Conservation (phyloP, 2,888 invertebrate genomes). For the Oscheius sp. region DNA sequence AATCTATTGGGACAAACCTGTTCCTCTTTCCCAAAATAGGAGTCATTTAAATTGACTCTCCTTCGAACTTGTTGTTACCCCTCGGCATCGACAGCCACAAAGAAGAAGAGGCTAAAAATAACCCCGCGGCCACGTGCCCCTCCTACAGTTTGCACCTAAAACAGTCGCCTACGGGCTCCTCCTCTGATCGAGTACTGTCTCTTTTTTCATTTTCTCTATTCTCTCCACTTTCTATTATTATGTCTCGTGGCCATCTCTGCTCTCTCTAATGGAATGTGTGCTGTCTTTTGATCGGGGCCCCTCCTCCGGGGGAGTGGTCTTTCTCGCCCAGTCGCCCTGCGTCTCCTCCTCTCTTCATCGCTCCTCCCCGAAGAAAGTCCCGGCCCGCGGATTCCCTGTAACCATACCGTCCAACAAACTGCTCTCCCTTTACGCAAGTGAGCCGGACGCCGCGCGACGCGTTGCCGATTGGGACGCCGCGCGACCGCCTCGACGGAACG, state of each 20-base stretch:
- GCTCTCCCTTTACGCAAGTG: conserved; percentile 32
- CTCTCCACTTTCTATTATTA: conserved; percentile 30
- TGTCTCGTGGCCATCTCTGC: conserved; percentile 35
- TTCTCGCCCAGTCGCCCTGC: not conserved
- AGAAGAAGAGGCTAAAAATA: conserved; percentile 25
- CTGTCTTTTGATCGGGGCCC: not conserved
- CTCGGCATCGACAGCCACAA: not conserved
- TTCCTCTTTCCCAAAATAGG: not conserved
- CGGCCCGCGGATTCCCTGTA: conserved; percentile 20
- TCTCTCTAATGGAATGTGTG: conserved; percentile 31
- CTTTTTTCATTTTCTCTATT: conserved; percentile 5
- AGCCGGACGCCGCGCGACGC: conserved; percentile 30
- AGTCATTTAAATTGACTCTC: conserved; percentile 1
- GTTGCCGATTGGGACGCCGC: conserved; percentile 26
- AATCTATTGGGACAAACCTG: no score
- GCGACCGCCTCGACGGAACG: conserved; percentile 7
- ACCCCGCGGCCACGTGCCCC: conserved; percentile 28
- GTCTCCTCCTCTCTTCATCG: conserved; percentile 9
- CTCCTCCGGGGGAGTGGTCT: conserved; percentile 16
- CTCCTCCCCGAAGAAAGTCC: conserved; percentile 37
- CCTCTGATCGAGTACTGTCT: conserved; percentile 3
- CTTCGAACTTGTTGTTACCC: not conserved
- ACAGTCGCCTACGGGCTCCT: not conserved
- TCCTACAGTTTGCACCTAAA: conserved; percentile 33
- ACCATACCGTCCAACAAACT: conserved; percentile 37